Percentiles rank a stretch among this genome's conserved stretches.
phyloP scores from a whole-genome alignment of 2,888 invertebrate species.

The Auanema sp. region DNA sequence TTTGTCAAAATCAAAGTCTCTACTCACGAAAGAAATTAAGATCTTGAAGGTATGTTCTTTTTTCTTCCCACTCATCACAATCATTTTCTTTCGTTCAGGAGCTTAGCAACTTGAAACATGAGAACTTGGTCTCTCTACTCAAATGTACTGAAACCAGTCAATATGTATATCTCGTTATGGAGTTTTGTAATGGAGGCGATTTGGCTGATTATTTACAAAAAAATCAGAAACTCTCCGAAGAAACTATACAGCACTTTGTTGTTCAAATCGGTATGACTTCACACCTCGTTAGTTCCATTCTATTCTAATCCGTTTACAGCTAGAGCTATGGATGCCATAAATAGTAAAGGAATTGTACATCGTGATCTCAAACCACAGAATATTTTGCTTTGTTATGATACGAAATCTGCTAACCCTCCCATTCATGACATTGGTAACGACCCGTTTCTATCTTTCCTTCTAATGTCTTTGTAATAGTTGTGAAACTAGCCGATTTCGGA shows the following conservation, averaged over 20 bases:
- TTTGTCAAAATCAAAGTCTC: conserved; percentile 91
- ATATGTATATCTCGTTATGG: conserved; percentile 97
- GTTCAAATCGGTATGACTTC: conserved; percentile 79
- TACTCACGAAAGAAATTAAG: conserved; percentile 97
- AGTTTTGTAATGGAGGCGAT: conserved; percentile 96
- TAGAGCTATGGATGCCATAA: conserved; percentile 93
- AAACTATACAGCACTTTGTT: conserved; percentile 91
- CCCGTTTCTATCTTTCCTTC: conserved; percentile 2
- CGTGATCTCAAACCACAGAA: conserved; percentile 99
- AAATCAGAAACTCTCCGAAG: conserved; percentile 93
- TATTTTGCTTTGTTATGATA: conserved; percentile 79
- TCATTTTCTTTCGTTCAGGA: conserved; percentile 71
- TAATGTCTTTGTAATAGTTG: conserved; percentile 5
- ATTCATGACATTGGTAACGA: conserved; percentile 76
- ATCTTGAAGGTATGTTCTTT: conserved; percentile 78
- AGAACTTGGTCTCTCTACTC: conserved; percentile 93
- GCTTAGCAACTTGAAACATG: conserved; percentile 92
- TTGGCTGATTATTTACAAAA: conserved; percentile 92
- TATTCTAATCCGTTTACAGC: conserved; percentile 70
- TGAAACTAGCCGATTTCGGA: conserved; percentile 88
- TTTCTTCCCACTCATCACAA: background rate
- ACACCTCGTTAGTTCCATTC: background rate
- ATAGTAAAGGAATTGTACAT: conserved; percentile 96
- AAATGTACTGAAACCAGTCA: conserved; percentile 95
- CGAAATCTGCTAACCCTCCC: conserved; percentile 71